A percentile compares a stretch with the other conserved stretches of the same genome.
Evolutionary conservation across 1,140 invertebrate genomes (phyloP).

Genomic region (Leptinotarsa texana): DNA sequence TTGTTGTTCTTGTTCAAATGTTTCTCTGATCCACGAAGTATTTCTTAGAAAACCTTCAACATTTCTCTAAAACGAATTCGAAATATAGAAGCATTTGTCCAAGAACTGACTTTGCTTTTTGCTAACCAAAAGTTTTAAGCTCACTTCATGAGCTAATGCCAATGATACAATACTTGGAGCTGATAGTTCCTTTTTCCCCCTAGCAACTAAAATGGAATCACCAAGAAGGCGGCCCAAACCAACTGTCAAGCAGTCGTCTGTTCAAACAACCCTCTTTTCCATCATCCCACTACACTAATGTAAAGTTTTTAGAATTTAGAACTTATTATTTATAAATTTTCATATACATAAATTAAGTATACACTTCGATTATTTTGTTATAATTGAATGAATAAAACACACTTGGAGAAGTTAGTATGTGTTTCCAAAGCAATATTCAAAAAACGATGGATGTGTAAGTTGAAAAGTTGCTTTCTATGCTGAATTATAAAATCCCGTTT

Average conservation of each 20-base stretch:
- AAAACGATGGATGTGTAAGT: background rate
- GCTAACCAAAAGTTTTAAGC: background rate
- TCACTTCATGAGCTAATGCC: conserved; percentile 42
- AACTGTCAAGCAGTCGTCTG: conserved; percentile 41
- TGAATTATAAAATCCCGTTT: conserved; percentile 23
- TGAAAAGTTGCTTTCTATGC: background rate
- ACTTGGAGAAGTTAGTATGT: conserved; percentile 24
- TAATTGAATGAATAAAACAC: conserved; percentile 50
- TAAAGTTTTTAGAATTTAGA: conserved; percentile 43
- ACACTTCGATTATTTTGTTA: conserved; percentile 53
- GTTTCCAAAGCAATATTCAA: conserved; percentile 35
- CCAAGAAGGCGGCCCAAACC: conserved; percentile 38
- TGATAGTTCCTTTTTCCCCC: conserved; percentile 50
- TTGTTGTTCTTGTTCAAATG: conserved; percentile 23
- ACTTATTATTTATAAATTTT: conserved; percentile 47
- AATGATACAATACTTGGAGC: conserved; percentile 43
- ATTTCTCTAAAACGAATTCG: too few species aligned
- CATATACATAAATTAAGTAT: conserved; percentile 42
- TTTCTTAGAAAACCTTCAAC: too few species aligned
- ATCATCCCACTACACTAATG: conserved; percentile 48
- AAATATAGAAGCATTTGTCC: background rate
- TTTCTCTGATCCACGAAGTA: background rate
- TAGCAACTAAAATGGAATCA: conserved; percentile 46
- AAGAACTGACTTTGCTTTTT: background rate
- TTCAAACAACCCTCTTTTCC: conserved; percentile 29